Base-by-base conservation (phyloP, 2,797 vertebrate species). In the Clarias platycephalus region DNA sequence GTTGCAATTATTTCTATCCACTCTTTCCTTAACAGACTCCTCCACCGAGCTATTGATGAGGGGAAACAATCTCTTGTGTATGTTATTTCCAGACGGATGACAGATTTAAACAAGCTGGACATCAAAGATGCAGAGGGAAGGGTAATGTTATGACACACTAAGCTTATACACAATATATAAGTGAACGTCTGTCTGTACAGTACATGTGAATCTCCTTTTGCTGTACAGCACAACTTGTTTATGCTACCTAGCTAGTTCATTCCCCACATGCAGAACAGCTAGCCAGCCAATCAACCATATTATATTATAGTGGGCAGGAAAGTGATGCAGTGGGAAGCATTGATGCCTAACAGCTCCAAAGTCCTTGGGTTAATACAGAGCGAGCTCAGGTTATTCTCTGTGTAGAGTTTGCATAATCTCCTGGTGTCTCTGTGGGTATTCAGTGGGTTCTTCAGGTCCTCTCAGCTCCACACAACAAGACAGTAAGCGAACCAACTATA, bases 1-100 rank as follows among this genome's bases (percentile, higher is more conserved):
- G 26, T 76, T 55, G 7, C 24, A 15, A 57, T 76, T 57, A 57
- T 31, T 57, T 31, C 26, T 34, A 58, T 60, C 34, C 16, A 8
- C 2, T 22, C 20, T 70, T 26, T 80, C 12, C 26, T 70, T 18
- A 10, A 55, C 89, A 97, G 96, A 83, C 86, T 92, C 71, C 93
- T 97, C 44, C 97, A 97, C 88, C 91, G 88, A 74, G 95, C 92
- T 72, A 95, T 93, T 1, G 90, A 91, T 74, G 89, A 95, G 6
- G 96, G 96, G 4, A 96, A 92, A 85, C 94, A 96, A 84, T 94
- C 95, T 0, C 91, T 94, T 83, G 94, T 92, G 2, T 97, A 94
- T 0, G 93, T 89, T 2, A 91, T 97, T 3, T 95, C 95, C 0
- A 93, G 88, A 88, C 94, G 94, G 75, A 95, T 96, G 91, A 93